Conservation (phyloP, 2,797 vertebrate genomes). For the Phrynocephalus forsythii region DNA sequence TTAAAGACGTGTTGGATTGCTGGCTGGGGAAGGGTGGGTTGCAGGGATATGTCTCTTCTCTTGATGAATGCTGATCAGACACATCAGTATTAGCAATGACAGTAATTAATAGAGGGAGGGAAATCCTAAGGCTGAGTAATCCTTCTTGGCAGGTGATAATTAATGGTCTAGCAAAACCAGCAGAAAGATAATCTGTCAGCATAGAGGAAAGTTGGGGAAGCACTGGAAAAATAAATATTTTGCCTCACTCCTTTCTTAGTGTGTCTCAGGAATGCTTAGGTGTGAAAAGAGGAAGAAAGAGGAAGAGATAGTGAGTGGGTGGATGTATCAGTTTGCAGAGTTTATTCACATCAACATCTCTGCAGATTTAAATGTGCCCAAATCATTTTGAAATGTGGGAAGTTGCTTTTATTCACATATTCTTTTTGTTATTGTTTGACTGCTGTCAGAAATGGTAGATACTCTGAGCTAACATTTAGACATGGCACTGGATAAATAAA, state of each 20-base stretch:
- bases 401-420: neutral
- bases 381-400: neutral
- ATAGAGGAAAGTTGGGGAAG: conserved; percentile 66
- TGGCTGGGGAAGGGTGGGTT: neutral
- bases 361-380: neutral
- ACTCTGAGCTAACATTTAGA: neutral
- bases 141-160: conserved; percentile 83
- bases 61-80: conserved; percentile 83
- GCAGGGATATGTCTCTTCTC: conserved; percentile 39
- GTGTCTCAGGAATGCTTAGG: conserved; percentile 70
- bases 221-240: conserved; percentile 52
- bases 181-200: conserved; percentile 79
- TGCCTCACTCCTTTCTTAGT: conserved; percentile 71
- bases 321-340: neutral
- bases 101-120: conserved; percentile 82
- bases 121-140: conserved; percentile 80
- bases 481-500: neutral
- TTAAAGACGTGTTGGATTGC: conserved; percentile 10
- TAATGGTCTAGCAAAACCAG: conserved; percentile 81
- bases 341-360: neutral
- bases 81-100: conserved; percentile 80
- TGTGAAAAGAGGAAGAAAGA: conserved; percentile 69
- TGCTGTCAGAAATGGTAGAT: neutral
- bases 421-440: neutral
- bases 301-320: conserved; percentile 45